phyloP scores from a whole-genome alignment of 2,888 invertebrate genomes.

The Pollenia griseotomentosa region DNA sequence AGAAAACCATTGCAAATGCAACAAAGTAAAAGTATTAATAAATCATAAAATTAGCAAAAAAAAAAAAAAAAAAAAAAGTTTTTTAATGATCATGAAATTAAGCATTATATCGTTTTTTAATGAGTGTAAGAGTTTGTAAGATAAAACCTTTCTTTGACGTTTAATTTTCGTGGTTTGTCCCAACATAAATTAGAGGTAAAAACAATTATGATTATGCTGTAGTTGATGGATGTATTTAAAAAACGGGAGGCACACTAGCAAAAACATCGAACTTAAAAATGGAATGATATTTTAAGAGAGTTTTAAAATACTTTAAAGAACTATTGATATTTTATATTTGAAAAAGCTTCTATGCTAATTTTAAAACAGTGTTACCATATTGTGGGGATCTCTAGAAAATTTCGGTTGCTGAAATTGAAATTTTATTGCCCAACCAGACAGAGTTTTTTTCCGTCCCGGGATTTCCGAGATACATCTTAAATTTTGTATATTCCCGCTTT shows the following conservation, averaged over 20 bases:
- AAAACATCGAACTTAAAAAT: too few species aligned
- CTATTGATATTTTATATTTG: too few species aligned
- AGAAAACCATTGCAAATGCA: background rate
- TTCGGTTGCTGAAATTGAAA: too few species aligned
- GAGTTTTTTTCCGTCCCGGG: too few species aligned
- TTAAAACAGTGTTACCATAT: too few species aligned
- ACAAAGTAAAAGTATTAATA: background rate
- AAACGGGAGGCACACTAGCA: background rate
- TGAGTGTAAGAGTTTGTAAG: conserved; percentile 13
- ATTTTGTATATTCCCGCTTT: too few species aligned
- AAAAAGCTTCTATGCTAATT: too few species aligned
- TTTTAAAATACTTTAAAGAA: too few species aligned
- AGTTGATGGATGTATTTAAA: background rate
- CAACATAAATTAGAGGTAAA: conserved; percentile 1
- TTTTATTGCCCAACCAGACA: too few species aligned
- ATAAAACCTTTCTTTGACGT: background rate
- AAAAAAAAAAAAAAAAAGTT: background rate
- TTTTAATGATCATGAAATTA: conserved; percentile 51
- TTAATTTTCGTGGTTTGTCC: background rate
- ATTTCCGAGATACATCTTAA: too few species aligned
- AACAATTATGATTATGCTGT: background rate
- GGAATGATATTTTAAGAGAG: too few species aligned
- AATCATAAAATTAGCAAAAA: conserved; percentile 31
- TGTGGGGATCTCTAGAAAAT: too few species aligned
- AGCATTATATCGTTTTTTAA: background rate